phyloP scores from a whole-genome alignment of 2,888 invertebrate species.

The Ochropacha duplaris region DNA sequence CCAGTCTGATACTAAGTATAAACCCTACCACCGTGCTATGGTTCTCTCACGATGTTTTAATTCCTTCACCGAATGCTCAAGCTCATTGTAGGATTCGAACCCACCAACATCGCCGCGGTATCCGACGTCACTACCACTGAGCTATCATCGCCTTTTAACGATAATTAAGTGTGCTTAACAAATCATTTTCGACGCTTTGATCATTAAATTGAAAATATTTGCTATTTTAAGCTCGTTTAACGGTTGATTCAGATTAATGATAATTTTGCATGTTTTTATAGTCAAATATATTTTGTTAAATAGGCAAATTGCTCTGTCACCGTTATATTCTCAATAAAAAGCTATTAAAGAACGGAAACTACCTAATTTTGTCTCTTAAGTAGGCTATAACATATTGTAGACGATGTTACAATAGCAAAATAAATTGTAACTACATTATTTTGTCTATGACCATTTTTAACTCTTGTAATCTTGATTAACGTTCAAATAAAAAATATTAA shows the following conservation, averaged over 20 bases:
- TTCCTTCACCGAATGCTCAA: too few species aligned
- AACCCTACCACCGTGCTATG: too few species aligned
- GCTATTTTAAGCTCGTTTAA: background rate
- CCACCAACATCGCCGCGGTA: too few species aligned
- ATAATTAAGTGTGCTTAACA: background rate
- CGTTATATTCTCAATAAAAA: background rate
- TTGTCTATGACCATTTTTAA: background rate
- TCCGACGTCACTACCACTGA: too few species aligned
- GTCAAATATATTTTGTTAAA: background rate
- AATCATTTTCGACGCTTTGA: background rate
- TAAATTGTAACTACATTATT: too few species aligned
- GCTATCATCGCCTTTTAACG: background rate
- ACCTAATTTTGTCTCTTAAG: background rate
- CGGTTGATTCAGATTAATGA: background rate
- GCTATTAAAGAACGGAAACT: background rate
- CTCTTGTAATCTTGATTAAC: background rate
- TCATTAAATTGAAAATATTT: background rate
- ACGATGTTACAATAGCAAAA: background rate
- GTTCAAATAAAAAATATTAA: background rate
- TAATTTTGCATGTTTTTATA: background rate
- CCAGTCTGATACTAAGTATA: too few species aligned
- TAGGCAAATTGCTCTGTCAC: background rate
- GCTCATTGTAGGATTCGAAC: too few species aligned
- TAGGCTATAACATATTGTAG: background rate
- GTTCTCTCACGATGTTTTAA: too few species aligned